These are phyloP conservation scores for Ditylenchus weischeri DNA, from an alignment of 2,888 invertebrate species.

Conservation along the genomic window DNA sequence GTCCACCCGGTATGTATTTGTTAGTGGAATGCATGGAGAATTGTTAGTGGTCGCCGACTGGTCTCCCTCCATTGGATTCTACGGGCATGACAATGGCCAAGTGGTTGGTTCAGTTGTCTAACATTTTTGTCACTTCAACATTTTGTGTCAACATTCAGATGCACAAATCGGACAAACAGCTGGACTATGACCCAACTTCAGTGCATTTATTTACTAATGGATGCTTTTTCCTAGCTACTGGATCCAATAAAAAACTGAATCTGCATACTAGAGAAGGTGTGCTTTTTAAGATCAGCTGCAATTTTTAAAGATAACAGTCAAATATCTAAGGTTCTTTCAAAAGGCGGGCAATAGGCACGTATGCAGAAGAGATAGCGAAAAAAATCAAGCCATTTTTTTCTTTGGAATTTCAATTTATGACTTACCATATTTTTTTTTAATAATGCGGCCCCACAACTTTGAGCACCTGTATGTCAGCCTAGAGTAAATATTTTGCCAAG, in stretches of 20 bases:
- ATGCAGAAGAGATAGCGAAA: too few relatives aligned
- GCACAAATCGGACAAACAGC: slow-evolving; percentile 40
- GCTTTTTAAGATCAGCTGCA: background rate
- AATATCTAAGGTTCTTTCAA: too few relatives aligned
- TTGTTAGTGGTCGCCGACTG: slow-evolving; percentile 86
- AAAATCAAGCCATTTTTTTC: too few relatives aligned
- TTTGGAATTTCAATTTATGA: too few relatives aligned
- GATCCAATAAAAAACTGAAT: slow-evolving; percentile 74
- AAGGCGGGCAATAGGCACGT: too few relatives aligned
- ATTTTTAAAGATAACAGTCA: too few relatives aligned
- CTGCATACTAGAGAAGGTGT: slow-evolving; percentile 74
- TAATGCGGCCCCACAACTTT: too few relatives aligned
- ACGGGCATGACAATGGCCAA: slow-evolving; percentile 79
- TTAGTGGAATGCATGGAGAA: slow-evolving; percentile 48
- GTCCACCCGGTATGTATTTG: too few relatives aligned
- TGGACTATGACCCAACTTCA: slow-evolving; percentile 75
- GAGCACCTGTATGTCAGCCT: too few relatives aligned
- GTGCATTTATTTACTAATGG: slow-evolving; percentile 74
- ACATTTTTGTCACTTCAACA: slow-evolving; percentile 1
- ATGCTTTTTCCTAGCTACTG: slow-evolving; percentile 77
- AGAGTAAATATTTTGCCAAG: too few relatives aligned
- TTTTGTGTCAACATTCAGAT: slow-evolving; percentile 20
- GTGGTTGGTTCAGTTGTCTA: slow-evolving; percentile 59
- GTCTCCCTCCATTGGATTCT: slow-evolving; percentile 85
- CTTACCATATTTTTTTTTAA: too few relatives aligned